A percentile compares a stretch with the other conserved stretches of the same genome.
These are phyloP conservation scores for Oreochromis tanganicae DNA, from an alignment of 2,113 vertebrate genomes.

Conservation along the genomic window DNA sequence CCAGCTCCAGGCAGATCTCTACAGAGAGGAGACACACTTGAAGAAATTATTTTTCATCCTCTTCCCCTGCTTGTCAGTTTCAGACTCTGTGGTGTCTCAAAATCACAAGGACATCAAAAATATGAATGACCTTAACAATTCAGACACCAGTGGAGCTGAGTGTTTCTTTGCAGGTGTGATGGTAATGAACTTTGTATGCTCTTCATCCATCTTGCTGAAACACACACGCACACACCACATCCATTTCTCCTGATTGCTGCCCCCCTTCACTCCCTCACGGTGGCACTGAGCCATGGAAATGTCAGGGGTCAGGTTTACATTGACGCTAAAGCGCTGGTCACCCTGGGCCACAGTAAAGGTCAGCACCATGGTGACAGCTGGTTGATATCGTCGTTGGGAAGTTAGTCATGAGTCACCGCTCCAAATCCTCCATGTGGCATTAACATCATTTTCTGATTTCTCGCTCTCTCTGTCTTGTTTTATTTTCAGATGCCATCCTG, in stretches of 20 bases:
- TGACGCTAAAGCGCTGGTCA: slow-evolving; percentile 63
- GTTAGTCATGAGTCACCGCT: slow-evolving; percentile 52
- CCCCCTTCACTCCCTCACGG: background rate
- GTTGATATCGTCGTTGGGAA: slow-evolving; percentile 49
- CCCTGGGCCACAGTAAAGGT: slow-evolving; percentile 69
- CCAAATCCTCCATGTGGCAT: slow-evolving; percentile 50
- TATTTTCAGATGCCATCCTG: slow-evolving; percentile 30
- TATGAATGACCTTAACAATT: background rate
- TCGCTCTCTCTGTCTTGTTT: background rate
- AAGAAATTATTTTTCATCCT: background rate
- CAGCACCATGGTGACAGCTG: slow-evolving; percentile 61
- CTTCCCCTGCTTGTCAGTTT: background rate
- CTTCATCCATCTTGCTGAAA: background rate
- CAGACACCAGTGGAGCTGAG: background rate
- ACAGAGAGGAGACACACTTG: background rate
- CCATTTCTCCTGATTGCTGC: slow-evolving; percentile 29
- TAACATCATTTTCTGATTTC: slow-evolving; percentile 51
- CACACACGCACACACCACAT: background rate
- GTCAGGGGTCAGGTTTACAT: slow-evolving; percentile 73
- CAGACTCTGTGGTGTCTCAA: background rate
- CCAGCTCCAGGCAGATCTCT: background rate
- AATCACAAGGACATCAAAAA: background rate
- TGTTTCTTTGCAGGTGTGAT: background rate
- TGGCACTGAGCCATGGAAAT: slow-evolving; percentile 65
- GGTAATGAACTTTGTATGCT: background rate